Evolutionary conservation across 2,888 invertebrate species (phyloP).

Genomic region (Ischnus inquisitorius): DNA sequence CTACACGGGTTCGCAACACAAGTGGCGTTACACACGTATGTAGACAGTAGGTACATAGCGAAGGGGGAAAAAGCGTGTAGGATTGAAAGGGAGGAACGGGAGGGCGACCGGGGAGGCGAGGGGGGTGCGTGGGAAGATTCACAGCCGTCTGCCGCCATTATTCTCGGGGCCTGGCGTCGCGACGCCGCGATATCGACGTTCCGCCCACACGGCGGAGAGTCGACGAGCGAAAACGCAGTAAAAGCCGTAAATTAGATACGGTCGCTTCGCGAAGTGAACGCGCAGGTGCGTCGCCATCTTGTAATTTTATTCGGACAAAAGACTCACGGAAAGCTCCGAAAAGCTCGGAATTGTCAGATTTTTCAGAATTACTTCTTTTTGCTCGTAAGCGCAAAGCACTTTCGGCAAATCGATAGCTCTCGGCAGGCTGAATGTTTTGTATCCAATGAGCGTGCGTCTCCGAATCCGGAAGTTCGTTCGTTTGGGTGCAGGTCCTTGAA

Average conservation of each 20-base stretch:
- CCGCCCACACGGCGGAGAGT: constrained; percentile 77
- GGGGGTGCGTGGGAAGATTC: constrained; percentile 78
- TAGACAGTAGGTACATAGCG: constrained; percentile 6
- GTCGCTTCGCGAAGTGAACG: constrained; percentile 49
- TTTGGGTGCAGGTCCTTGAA: no score
- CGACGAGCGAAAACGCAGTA: constrained; percentile 58
- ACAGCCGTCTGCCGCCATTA: constrained; percentile 83
- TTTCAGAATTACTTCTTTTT: no score
- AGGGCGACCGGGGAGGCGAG: no score
- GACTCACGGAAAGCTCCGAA: constrained; percentile 29
- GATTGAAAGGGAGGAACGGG: constrained; percentile 19
- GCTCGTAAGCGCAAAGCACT: no score
- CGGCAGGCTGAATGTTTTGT: no score
- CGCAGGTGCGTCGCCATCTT: constrained; percentile 77
- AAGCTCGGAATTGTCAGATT: background rate
- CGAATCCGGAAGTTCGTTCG: no score
- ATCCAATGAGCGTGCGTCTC: no score
- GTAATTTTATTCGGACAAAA: constrained; percentile 72
- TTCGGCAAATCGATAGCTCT: no score
- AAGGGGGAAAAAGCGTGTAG: constrained; percentile 18
- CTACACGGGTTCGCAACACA: background rate
- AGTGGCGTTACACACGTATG: constrained; percentile 8
- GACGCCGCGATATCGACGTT: constrained; percentile 83
- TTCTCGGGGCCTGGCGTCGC: constrained; percentile 77
- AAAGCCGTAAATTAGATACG: constrained; percentile 68